A percentile compares a stretch with the other conserved stretches of the same genome.
These are phyloP conservation scores for Macrosiphum euphorbiae DNA, from an alignment of 2,888 invertebrate species.

Conservation along the genomic window DNA sequence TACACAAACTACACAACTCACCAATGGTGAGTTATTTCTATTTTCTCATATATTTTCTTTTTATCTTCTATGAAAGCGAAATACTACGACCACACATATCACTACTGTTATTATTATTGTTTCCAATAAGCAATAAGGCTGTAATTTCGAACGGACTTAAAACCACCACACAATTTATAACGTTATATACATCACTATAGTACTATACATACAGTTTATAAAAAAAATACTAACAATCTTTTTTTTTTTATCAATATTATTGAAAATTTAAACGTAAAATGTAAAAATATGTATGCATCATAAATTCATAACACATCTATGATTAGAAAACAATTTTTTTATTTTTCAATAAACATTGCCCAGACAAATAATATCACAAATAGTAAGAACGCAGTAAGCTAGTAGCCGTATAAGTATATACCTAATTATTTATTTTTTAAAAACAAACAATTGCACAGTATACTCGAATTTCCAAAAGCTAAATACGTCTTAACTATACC, in stretches of 20 bases:
- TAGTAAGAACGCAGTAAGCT: not conserved
- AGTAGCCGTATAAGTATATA: not conserved
- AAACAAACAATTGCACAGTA: not conserved
- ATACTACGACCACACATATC: not conserved
- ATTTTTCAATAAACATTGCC: not conserved
- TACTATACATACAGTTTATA: not conserved
- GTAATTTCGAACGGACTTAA: not conserved
- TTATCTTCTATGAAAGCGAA: conserved; percentile 32
- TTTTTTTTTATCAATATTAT: not conserved
- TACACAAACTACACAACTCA: conserved; percentile 5
- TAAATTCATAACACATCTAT: not conserved
- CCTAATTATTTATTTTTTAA: not conserved
- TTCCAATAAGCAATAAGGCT: conserved; percentile 1
- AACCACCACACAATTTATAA: not conserved
- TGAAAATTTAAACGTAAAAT: not conserved
- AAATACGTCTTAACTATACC: not conserved
- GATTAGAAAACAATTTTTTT: not conserved
- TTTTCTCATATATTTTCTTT: conserved; percentile 31
- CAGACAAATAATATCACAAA: not conserved
- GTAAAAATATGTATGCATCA: not conserved
- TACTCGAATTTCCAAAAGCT: not conserved
- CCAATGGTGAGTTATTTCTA: conserved; percentile 19
- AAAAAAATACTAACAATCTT: not conserved
- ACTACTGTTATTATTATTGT: conserved; percentile 11
- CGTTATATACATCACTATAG: not conserved